Evolutionary conservation across 2,888 invertebrate genomes (phyloP).

Genomic region (Parnassius apollo): DNA sequence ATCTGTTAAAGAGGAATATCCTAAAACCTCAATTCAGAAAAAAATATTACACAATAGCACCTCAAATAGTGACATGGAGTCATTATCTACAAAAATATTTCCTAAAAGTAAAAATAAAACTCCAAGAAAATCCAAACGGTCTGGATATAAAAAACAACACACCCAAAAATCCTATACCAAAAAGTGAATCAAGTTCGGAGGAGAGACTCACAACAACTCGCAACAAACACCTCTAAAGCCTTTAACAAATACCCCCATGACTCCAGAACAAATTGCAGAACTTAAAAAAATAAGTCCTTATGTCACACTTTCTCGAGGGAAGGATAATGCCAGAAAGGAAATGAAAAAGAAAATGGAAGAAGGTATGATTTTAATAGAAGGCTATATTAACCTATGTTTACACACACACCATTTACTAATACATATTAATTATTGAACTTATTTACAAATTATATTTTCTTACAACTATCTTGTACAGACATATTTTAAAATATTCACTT

Average conservation of each 20-base stretch:
- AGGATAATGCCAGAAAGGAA: constrained; percentile 80
- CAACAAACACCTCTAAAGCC: neutral
- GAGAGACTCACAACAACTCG: too few species aligned
- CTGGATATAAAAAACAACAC: too few species aligned
- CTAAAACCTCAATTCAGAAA: neutral
- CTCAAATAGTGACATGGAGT: too few species aligned
- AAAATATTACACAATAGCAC: neutral
- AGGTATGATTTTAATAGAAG: constrained; percentile 42
- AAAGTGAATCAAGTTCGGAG: constrained; percentile 64
- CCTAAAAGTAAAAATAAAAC: constrained; percentile 28
- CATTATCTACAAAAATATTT: neutral
- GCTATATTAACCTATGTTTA: too few species aligned
- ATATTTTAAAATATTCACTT: too few species aligned
- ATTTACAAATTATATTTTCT: too few species aligned
- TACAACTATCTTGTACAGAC: too few species aligned
- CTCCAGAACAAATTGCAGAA: constrained; percentile 54
- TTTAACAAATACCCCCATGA: constrained; percentile 36
- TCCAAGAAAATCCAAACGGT: neutral
- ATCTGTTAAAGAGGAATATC: neutral
- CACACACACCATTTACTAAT: too few species aligned
- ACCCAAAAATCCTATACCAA: too few species aligned
- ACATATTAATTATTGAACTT: too few species aligned
- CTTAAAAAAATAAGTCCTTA: constrained; percentile 66
- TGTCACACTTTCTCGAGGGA: constrained; percentile 82
- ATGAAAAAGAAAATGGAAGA: constrained; percentile 64